Conservation (phyloP, 1,140 invertebrate species). For the Drosophila sechellia region DNA sequence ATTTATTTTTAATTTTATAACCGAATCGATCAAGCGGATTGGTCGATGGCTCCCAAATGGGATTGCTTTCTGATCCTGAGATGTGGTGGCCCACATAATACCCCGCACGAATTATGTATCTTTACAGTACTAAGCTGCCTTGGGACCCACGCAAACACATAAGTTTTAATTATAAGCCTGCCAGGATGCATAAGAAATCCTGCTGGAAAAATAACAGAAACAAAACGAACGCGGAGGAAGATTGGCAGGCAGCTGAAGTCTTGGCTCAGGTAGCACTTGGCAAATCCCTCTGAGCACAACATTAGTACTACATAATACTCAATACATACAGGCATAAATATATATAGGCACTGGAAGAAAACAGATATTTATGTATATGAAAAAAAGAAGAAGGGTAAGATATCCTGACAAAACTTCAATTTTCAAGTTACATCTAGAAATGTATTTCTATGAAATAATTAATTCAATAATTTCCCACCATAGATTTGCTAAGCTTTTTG, state of each 20-base stretch:
- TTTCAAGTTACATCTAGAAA: no score
- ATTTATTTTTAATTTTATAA: conserved; percentile 77
- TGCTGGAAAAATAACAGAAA: conserved; percentile 2
- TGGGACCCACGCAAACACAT: conserved; percentile 40
- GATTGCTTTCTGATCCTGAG: conserved; percentile 24
- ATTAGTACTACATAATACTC: conserved; percentile 76
- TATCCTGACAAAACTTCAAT: not conserved
- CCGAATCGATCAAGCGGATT: conserved; percentile 72
- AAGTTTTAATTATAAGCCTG: conserved; percentile 75
- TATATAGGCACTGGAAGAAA: conserved; percentile 25
- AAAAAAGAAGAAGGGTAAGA: not conserved
- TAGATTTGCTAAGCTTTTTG: conserved; percentile 14
- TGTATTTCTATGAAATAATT: not conserved
- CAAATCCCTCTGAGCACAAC: conserved; percentile 70
- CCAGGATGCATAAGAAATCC: conserved; percentile 36
- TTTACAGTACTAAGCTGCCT: conserved; percentile 27
- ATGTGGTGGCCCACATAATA: conserved; percentile 10
- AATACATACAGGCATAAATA: conserved; percentile 45
- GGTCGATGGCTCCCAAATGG: conserved; percentile 38
- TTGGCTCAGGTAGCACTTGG: conserved; percentile 48
- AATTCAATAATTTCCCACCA: conserved; percentile 6
- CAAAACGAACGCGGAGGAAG: conserved; percentile 9
- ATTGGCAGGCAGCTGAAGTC: conserved; percentile 26
- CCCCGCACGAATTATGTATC: conserved; percentile 19
- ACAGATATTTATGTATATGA: no score